Percentiles rank a stretch among this genome's conserved stretches.
Conservation (phyloP, 2,113 vertebrate species). For the Phrynosoma blainvillii region DNA sequence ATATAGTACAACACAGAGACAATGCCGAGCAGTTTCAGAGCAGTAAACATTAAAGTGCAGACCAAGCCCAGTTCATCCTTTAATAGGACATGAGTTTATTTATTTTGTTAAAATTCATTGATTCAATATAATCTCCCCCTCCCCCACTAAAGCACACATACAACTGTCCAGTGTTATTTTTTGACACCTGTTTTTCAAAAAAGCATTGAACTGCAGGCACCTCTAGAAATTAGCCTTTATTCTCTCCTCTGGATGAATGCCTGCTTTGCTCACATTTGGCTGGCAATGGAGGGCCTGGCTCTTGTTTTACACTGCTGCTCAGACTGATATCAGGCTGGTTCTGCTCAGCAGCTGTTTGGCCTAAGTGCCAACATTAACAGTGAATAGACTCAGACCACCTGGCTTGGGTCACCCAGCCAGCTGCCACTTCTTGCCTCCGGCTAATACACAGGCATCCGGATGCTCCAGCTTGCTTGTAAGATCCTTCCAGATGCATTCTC, state of each 20-base stretch:
- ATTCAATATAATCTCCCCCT: not conserved
- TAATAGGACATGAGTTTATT: not conserved
- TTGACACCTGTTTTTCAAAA: not conserved
- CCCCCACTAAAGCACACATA: not conserved
- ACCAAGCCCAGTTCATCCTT: not conserved
- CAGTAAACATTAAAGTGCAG: not conserved
- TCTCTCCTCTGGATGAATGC: constrained; percentile 4
- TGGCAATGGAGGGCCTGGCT: constrained; percentile 43
- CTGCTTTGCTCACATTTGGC: constrained; percentile 38
- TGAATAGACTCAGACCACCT: constrained; percentile 26
- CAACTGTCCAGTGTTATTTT: not conserved
- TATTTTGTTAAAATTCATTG: not conserved
- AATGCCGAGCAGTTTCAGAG: not conserved
- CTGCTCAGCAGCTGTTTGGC: constrained; percentile 55
- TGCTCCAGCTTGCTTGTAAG: rapidly evolving
- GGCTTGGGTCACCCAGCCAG: not conserved
- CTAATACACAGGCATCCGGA: not conserved
- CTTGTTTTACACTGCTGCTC: constrained; percentile 49
- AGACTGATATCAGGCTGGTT: constrained; percentile 42
- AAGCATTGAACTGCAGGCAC: not conserved
- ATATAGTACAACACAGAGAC: not conserved
- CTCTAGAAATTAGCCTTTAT: constrained; percentile 1
- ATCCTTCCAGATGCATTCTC: not conserved
- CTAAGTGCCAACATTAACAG: constrained; percentile 40
- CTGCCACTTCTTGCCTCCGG: constrained; percentile 31